Conservation (phyloP, 2,113 vertebrate species). For the Prietella phreatophila region DNA sequence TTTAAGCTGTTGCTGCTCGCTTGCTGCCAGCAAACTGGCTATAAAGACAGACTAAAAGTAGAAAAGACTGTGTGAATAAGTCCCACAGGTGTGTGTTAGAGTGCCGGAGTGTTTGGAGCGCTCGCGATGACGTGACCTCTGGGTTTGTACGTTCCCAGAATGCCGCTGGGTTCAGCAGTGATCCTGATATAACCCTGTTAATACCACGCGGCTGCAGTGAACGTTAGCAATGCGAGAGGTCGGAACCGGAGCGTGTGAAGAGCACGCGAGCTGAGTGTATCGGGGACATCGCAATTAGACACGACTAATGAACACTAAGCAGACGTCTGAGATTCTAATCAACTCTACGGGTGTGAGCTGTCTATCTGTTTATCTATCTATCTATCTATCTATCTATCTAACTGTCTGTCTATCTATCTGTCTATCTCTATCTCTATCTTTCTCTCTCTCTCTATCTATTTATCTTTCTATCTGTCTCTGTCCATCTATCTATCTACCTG, state of each 20-base stretch:
- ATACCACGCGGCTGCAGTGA: constrained; percentile 7
- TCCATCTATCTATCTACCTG: no score
- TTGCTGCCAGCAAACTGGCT: not conserved
- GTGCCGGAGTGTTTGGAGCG: not conserved
- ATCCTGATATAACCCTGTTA: not conserved
- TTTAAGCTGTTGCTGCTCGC: not conserved
- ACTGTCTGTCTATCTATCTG: no score
- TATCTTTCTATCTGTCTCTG: no score
- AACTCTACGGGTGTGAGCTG: no score
- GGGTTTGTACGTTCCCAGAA: not conserved
- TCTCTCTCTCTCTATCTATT: no score
- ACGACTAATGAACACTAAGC: not conserved
- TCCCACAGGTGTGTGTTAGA: not conserved
- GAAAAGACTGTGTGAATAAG: not conserved
- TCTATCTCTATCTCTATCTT: no score
- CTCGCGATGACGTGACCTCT: not conserved
- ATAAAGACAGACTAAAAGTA: not conserved
- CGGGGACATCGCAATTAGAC: no score
- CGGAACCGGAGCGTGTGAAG: not conserved
- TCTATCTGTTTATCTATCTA: no score
- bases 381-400: no score
- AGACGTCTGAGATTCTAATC: not conserved
- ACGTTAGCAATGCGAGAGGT: not conserved
- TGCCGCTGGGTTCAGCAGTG: not conserved
- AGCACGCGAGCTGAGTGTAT: not conserved